Evolutionary conservation across 2,797 vertebrate genomes (phyloP).

Genomic region (Tenualosa ilisha): DNA sequence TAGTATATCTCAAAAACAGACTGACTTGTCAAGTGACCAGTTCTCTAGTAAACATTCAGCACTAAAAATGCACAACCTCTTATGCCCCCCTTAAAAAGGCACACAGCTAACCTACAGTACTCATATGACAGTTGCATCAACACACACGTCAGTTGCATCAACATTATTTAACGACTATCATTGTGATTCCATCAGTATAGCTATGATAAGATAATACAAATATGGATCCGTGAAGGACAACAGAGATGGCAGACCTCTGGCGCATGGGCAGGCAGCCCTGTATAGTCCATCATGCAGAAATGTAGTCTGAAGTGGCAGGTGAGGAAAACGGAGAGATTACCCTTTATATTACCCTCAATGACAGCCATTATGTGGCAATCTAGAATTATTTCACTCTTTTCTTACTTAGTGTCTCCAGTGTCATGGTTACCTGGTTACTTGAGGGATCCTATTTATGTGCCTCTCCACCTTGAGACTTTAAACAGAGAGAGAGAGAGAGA

Average conservation of each 20-base stretch:
- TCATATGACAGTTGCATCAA: no score
- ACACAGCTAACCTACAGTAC: no score
- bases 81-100: neutral
- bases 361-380: conserved; percentile 8
- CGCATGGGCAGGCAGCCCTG: neutral
- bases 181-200: neutral
- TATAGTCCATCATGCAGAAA: conserved; percentile 5
- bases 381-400: conserved; percentile 1
- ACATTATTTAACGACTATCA: neutral
- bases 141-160: neutral
- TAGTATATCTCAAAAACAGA: neutral
- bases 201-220: neutral
- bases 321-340: neutral
- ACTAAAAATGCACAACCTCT: neutral
- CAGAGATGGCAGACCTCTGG: neutral
- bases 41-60: no score
- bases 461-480: conserved; percentile 5
- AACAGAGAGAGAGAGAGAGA: neutral
- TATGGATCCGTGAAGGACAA: neutral
- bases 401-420: neutral
- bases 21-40: neutral
- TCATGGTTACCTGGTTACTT: neutral
- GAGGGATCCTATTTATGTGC: neutral
- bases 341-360: conserved; percentile 5
- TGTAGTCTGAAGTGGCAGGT: neutral